Evolutionary conservation across 2,113 vertebrate species (phyloP), one percentile per base, ranked within the genome.

Genomic region (Grammomys surdaster): DNA sequence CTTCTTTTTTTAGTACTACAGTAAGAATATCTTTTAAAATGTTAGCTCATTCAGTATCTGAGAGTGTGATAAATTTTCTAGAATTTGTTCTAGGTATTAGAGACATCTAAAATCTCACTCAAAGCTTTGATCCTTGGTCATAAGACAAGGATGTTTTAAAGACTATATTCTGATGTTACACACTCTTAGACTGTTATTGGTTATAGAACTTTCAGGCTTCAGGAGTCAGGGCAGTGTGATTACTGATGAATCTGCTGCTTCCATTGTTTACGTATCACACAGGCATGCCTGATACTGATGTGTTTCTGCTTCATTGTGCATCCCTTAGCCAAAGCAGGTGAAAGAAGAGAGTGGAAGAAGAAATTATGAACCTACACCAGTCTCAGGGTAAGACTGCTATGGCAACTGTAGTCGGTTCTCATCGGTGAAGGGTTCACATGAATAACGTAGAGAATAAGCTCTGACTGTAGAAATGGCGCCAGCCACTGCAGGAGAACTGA

Each of bases 11-110:
- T 43, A 75, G 46, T 26, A 40, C 20, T 77, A 20, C 48, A 84
- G 19, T 94, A 36, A 69, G 13, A 69, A 67, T 67, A 8, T 65
- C 26, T 65, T 65, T 28, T 92, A 84, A 80, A 85, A 70, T 80
- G 13, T 86, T 69, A 76, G 5, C n/a, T 90, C 14, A 92, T 46
- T 88, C 91, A 73, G 82, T 93, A 70, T 93, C 90, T 95, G 56
- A 96, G 73, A 17, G 56, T 91, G 46, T 96, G 63, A 87, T 7
- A 72, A 89, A 93, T 56, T 93, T 93, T 5, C 65, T 60, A 48
- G 43, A 89, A 95, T 91, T 92, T 92, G 13, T 56, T 48, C 81
- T 95, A 65, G 36, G 56, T 48, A 11, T 4, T 13, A 73, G 56
- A 69, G 33, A 81, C n/a, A 89, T 80, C 26, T 94, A 51, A 75